phyloP scores from a whole-genome alignment of 2,888 invertebrate species.

The Tetranychus truncatus region DNA sequence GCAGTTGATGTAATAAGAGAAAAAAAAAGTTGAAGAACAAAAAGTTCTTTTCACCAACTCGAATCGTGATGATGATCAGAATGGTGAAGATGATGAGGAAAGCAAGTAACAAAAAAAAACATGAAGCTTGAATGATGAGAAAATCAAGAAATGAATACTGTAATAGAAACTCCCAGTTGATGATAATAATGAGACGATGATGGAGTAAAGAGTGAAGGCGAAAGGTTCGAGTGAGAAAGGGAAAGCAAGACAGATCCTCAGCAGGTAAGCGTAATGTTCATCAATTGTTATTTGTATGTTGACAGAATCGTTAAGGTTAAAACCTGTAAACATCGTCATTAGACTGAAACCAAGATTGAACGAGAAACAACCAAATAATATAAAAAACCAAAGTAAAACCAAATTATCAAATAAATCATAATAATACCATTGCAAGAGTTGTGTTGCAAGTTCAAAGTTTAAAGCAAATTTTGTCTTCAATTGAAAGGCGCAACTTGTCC shows the following conservation, averaged over 20 bases:
- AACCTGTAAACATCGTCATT: too few species aligned
- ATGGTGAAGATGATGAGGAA: too few species aligned
- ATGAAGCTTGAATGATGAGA: background rate
- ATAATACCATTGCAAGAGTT: too few species aligned
- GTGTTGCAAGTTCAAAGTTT: too few species aligned
- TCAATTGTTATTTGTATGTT: conserved; percentile 2
- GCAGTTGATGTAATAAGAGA: background rate
- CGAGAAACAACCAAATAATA: background rate
- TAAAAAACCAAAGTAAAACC: background rate
- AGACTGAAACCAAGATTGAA: background rate
- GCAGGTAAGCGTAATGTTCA: background rate
- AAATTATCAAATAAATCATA: too few species aligned
- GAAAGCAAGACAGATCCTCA: background rate
- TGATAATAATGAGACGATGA: background rate
- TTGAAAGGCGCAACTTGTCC: too few species aligned
- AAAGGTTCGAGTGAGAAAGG: conserved; percentile 7
- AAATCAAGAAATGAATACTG: background rate
- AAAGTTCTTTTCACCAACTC: background rate
- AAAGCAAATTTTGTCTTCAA: too few species aligned
- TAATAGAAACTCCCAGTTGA: background rate
- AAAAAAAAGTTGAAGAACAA: too few species aligned
- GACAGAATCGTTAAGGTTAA: background rate
- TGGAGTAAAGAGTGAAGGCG: background rate
- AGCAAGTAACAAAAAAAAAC: background rate
- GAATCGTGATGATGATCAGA: background rate